Percentiles rank a stretch among this genome's conserved stretches.
Evolutionary conservation across 2,113 vertebrate species (phyloP).

Genomic region (Daboia siamensis): DNA sequence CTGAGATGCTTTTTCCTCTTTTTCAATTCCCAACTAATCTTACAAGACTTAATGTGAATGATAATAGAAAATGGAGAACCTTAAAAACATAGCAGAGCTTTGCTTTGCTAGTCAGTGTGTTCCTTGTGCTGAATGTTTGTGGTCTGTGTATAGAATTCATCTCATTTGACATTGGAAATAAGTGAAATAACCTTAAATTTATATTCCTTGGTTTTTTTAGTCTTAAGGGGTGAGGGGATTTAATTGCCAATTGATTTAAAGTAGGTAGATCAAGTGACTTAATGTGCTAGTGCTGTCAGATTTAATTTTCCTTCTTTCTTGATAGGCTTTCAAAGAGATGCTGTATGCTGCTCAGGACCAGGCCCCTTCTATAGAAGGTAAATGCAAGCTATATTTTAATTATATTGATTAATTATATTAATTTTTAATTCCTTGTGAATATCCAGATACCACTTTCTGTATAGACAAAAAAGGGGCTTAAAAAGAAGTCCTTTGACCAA

Average conservation of each 20-base stretch:
- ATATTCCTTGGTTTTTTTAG: not conserved
- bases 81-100: not conserved
- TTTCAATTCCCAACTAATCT: not conserved
- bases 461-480: not conserved
- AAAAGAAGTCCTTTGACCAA: not conserved
- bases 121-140: slow-evolving; percentile 19
- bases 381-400: slow-evolving; percentile 57
- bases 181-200: not conserved
- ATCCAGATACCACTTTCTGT: slow-evolving; percentile 9
- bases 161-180: slow-evolving; percentile 16
- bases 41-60: not conserved
- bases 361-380: slow-evolving; percentile 98
- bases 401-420: not conserved
- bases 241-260: slow-evolving; percentile 50
- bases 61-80: not conserved
- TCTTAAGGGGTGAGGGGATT: slow-evolving; percentile 33
- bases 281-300: not conserved
- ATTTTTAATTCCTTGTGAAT: not conserved
- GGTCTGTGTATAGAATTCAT: not conserved
- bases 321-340: slow-evolving; percentile 98
- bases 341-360: slow-evolving; percentile 97
- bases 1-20: slow-evolving; percentile 27
- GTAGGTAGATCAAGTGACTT: not conserved
- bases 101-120: not conserved
- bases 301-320: slow-evolving; percentile 48